Evolutionary conservation across 2,888 invertebrate genomes (phyloP).

Genomic region (Itoplectis maculator): DNA sequence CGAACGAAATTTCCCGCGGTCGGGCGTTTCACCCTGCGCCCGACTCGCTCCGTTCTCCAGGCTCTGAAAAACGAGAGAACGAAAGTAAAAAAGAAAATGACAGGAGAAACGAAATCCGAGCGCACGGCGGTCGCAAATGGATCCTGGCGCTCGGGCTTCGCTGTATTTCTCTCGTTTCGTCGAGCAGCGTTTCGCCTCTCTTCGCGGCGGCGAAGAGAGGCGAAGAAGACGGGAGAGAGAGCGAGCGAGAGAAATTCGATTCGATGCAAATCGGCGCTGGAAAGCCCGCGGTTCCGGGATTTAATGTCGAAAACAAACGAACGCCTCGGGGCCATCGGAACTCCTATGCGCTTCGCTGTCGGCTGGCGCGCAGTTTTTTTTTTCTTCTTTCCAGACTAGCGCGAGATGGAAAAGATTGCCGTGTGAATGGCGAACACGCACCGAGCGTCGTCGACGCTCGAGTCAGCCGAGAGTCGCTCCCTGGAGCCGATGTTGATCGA

Average conservation of each 20-base stretch:
- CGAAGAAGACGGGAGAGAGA: neutral
- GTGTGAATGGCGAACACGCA: conserved; percentile 4
- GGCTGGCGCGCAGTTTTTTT: too few species aligned
- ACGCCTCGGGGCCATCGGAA: conserved; percentile 17
- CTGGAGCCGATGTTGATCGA: neutral
- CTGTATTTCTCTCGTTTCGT: conserved; percentile 24
- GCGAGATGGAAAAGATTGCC: neutral
- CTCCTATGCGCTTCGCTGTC: conserved; percentile 2
- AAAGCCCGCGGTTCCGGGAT: conserved; percentile 21
- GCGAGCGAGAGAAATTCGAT: conserved; percentile 41
- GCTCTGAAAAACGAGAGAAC: conserved; percentile 22
- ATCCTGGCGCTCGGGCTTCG: conserved; percentile 9
- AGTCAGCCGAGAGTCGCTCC: neutral
- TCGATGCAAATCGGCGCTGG: conserved; percentile 42
- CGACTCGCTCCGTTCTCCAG: neutral
- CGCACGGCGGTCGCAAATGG: conserved; percentile 38
- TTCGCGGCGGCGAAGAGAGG: neutral
- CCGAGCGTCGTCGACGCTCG: neutral
- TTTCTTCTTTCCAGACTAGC: conserved; percentile 16
- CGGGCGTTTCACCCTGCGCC: conserved; percentile 25
- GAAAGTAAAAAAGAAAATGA: neutral
- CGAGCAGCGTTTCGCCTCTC: neutral
- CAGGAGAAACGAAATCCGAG: conserved; percentile 31
- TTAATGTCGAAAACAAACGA: conserved; percentile 46
- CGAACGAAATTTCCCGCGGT: conserved; percentile 41